Evolutionary conservation across 2,888 invertebrate species (phyloP), one percentile per base, ranked within the genome.

Genomic region (Epinotia nisella): DNA sequence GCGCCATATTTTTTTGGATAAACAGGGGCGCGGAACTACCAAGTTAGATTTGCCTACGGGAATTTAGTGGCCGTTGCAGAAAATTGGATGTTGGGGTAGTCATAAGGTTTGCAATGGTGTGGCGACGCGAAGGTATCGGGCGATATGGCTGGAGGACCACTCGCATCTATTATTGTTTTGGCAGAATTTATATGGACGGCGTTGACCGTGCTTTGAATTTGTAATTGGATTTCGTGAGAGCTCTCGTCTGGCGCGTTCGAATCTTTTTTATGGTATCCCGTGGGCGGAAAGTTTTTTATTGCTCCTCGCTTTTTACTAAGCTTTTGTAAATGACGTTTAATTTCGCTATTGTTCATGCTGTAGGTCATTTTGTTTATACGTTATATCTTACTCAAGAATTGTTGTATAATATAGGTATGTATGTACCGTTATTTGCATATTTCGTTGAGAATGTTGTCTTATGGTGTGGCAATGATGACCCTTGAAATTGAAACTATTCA

Each of bases 101-200:
- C 64, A 73, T 81, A 85, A 78, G 81, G 82, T 78, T 78, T 74
- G 56, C 78, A 82, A 80, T 82, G 77, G 77, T 64, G 58, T 62
- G 73, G 75, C 66, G 73, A 75, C 75, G 72, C 69, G 5, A 29
- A 51, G 51, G 19, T 41, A 41, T 41, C 58, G 19, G 17, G 49
- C 35, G 55, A 49, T 49, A 68, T 64, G 51, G 24, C 51, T 29
- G 72, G 24, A 51, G 29, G 19, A 53, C 35, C 67, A 39, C 70
- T 69, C 61, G 79, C 79, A 82, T 83, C 81, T 82, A 83, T 83
- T 85, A 87, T 87, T 86, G 86, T 88, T 87, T 85, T 83, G 81
- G 77, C 75, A 77, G 84, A 87, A 87, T 88, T 86, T 88, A 87
- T 88, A 80, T 84, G 81, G 78, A 72, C 75, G 62, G 74, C 79